Evolutionary conservation across 1,140 invertebrate genomes (phyloP).

Genomic region (Drosophila bifasciata): DNA sequence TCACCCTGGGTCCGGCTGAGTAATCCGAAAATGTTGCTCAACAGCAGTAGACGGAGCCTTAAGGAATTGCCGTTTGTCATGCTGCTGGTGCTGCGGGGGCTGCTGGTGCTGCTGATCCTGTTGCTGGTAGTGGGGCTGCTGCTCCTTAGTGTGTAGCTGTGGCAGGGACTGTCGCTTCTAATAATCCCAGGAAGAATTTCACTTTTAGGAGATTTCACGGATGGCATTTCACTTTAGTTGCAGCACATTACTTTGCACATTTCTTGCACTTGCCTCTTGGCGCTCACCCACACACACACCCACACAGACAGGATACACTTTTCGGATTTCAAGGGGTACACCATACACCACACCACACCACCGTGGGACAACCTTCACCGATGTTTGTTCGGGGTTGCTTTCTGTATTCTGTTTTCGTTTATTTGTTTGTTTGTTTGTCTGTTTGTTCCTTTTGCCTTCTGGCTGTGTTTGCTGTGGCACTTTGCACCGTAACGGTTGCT

Average conservation of each 20-base stretch:
- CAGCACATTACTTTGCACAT: slow-evolving; percentile 60
- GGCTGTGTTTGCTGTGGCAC: slow-evolving; percentile 39
- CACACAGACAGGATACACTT: neutral
- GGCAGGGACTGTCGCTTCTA: slow-evolving; percentile 35
- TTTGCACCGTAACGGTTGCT: slow-evolving; percentile 26
- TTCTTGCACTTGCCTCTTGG: slow-evolving; percentile 30
- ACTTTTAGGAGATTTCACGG: slow-evolving; percentile 55
- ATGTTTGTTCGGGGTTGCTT: slow-evolving; percentile 29
- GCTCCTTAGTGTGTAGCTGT: neutral
- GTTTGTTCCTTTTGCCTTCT: slow-evolving; percentile 16
- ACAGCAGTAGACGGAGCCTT: slow-evolving; percentile 55
- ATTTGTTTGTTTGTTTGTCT: slow-evolving; percentile 26
- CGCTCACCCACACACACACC: slow-evolving; percentile 31
- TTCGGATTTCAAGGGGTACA: no score
- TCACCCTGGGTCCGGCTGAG: slow-evolving; percentile 54
- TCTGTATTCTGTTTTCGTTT: slow-evolving; percentile 15
- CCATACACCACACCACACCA: slow-evolving; percentile 12
- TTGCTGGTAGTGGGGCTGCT: slow-evolving; percentile 9
- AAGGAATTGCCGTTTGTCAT: slow-evolving; percentile 63
- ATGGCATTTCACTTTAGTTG: slow-evolving; percentile 57
- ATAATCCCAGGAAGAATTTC: slow-evolving; percentile 50
- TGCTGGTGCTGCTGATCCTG: slow-evolving; percentile 11
- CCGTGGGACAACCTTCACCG: slow-evolving; percentile 16
- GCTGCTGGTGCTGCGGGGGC: slow-evolving; percentile 19
- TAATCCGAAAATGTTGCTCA: slow-evolving; percentile 66